Base-by-base conservation (phyloP, 2,888 invertebrate genomes). In the Pseudanteris insignis region DNA sequence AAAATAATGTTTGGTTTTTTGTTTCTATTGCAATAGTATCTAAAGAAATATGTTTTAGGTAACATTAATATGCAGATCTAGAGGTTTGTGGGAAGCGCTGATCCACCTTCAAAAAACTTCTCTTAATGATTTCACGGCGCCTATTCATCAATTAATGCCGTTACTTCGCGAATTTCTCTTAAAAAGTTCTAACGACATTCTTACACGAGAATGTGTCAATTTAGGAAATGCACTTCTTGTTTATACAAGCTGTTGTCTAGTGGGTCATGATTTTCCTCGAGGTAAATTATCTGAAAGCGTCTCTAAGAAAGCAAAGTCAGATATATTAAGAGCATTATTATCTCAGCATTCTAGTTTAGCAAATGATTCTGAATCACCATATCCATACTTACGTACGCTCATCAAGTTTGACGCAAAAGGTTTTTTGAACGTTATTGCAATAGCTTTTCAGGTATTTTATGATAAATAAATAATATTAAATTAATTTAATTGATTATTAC, bases 181-280 rank as follows among this genome's bases (percentile, higher is more conserved):
- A 12, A 38, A 55, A 7, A 55, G 11, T 18, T 6, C 43, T 21
- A 33, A 46, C 0, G 59, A 65, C 4, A 46, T 30, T 24, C 50
- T 73, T 8, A 66, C 76, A 0, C 69, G 72, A 33, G 76, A 78
- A 12, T 75, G 72, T 29, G 77, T 79, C 65, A 83, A 83, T 70
- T 82, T 92, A 32, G 94, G 94, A 4, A 93, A 94, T 73, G 90
- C 90, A 62, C 81, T 94, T 65, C 81, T 95, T 40, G 92, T 94
- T 1, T 94, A 94, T 74, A 86, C 92, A 18, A 92, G 91, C 63
- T 92, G 92, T 66, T 94, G 94, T 72, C 82, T 94, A 63, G 89
- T 92, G n/a, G 94, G 93, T 0, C 83, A 91, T 50, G 90, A 90
- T 0, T 94, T 91, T 81, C 93, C 92, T 0, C 82, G 83, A 28